Evolutionary conservation across 2,888 invertebrate species (phyloP), one percentile per base, ranked within the genome.

Genomic region (Muscina levida): DNA sequence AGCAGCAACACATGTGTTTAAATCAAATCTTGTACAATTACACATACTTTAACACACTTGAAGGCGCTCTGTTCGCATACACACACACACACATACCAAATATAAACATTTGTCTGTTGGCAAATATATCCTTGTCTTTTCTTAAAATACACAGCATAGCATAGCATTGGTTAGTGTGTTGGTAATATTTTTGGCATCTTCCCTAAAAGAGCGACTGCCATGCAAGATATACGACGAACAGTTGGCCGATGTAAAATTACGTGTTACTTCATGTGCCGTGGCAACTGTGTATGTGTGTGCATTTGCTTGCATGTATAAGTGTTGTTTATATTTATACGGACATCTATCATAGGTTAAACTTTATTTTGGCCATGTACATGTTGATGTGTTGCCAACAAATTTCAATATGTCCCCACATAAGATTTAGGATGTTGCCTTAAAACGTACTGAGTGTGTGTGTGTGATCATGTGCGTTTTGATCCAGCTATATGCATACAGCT

Each of bases 1-100:
- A 44, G 22, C 42, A 53, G 51, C 51, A 67, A 37, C 51, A 72
- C 72, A 79, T 62, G 72, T 79, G 67, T 53, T 75, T 51, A 44
- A 31, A 59, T 44, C 19, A 51, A 5, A 22, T 13, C 22, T 22
- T 44, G 22, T 44, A 11, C 22, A 24, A 39, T 62, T 22, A 10
- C 17, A 11, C 26, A 26, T 24, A 22, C 56, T n/a, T 56, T 39
- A 62, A 42, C 31, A 31, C 31, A 31, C 31, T 31, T 62, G 62
- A 42, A 62, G 22, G 17, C 39, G 59, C 39, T 15, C 19, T 37
- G 31, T 57, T 26, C 26, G 2, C 56, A 26, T n/a, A 56, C 31
- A 26, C 56, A 26, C 22, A 57, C 57, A 17, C n/a, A 19, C 48
- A 48, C 19, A 44, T 11, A 62, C 24, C 53, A 42, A 62, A 8